These are phyloP conservation scores for Pterocles gutturalis DNA, from an alignment of 2,113 vertebrate species.

Conservation along the genomic window DNA sequence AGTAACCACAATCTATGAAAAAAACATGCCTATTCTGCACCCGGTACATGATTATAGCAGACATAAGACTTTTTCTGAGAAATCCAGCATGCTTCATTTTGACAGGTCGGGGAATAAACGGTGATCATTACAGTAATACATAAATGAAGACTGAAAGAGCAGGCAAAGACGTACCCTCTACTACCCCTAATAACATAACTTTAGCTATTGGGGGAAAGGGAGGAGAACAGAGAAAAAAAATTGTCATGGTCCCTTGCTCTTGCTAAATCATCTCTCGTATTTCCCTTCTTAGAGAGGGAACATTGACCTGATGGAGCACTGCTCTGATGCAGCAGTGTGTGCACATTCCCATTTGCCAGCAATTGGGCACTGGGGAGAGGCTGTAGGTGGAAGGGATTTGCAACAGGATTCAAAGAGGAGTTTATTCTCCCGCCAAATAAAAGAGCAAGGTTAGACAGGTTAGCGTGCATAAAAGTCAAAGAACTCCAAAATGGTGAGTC, in stretches of 20 bases:
- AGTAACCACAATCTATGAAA: neutral
- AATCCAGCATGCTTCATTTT: neutral
- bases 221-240: neutral
- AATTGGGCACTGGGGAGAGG: neutral
- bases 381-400: neutral
- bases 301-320: neutral
- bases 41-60: neutral
- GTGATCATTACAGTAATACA: neutral
- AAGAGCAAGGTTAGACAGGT: neutral
- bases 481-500: neutral
- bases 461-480: neutral
- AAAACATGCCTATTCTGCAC: neutral
- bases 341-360: neutral
- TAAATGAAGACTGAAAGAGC: neutral
- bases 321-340: rapidly evolving
- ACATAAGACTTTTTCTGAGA: neutral
- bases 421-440: neutral
- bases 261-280: neutral
- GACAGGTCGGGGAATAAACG: neutral
- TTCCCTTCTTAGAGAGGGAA: neutral
- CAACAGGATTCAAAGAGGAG: neutral
- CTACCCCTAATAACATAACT: neutral
- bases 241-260: neutral
- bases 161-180: neutral
- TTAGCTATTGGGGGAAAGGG: neutral